phyloP scores from a whole-genome alignment of 2,113 vertebrate genomes.

The Empidonax alnorum region DNA sequence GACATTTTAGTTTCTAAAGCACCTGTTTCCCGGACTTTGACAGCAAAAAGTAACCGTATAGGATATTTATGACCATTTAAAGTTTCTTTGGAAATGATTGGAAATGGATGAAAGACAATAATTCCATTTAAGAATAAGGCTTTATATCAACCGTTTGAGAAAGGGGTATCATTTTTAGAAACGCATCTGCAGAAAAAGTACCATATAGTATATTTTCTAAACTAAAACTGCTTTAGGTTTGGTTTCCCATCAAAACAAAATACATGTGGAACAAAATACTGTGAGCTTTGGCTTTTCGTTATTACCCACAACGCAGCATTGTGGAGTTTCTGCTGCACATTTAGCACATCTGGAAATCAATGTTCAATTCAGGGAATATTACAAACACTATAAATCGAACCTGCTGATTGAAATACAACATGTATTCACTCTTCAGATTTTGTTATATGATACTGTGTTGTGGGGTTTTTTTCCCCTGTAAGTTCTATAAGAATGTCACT shows the following conservation, averaged over 20 bases:
- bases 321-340: not conserved
- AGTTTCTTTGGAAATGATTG: not conserved
- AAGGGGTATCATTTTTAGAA: not conserved
- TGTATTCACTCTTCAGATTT: not conserved
- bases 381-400: not conserved
- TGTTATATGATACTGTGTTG: not conserved
- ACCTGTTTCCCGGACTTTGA: not conserved
- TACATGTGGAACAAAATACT: not conserved
- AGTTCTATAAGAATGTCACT: not conserved
- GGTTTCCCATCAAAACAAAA: not conserved
- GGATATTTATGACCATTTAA: not conserved
- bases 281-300: not conserved
- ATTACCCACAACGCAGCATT: not conserved
- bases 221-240: not conserved
- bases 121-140: not conserved
- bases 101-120: not conserved
- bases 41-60: not conserved
- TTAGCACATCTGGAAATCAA: not conserved
- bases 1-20: not conserved
- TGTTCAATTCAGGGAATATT: not conserved
- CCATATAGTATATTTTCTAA: not conserved
- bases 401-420: not conserved
- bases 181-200: not conserved
- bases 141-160: not conserved
- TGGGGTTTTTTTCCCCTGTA: not conserved